Base-by-base conservation (phyloP, 2,888 invertebrate genomes). In the Polydrusus cervinus region DNA sequence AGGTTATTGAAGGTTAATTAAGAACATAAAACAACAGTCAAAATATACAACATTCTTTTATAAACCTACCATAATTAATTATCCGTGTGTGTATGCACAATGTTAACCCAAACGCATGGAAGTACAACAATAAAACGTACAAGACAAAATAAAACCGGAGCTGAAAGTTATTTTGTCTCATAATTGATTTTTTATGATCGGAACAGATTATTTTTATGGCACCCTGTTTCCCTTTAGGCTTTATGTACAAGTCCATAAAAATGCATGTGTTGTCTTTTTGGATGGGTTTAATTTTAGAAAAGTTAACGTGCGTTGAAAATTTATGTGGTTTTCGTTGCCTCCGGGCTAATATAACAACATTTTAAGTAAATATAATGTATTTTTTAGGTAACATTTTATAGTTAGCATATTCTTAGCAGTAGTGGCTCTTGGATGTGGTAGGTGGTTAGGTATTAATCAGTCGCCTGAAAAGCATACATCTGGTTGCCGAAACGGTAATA, bases 131-230 rank as follows among this genome's bases (percentile, higher is more conserved):
- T 67, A 67, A 67, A 67, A 55, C 53, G 51, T 67, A 67, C 53
- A 40, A 43, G 40, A 38, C 45, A 53, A 67, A 67, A 67, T 67
- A 67, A 53, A 67, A 55, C 53, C 40, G 40, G 55, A 25, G 38
- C 34, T 18, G 18, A 53, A 53, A 34, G 51, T 53, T 67, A 67
- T 67, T 67, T 67, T 40, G 67, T 67, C 38, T 51, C 67, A 51
- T 67, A 67, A 67, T 67, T 67, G 67, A 67, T 67, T 67, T 67
- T 66, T 67, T 67, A 67, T 67, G 47, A 67, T 67, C 40, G 67
- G 20, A 67, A 67, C 67, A 67, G 67, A 67, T 67, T 67, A 55
- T 55, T 67, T 67, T 67, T 67, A 67, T 67, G 38, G 43, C 16
- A 40, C 40, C 20, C 25, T 43, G 40, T 67, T 67, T 67, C 38